Base-by-base conservation (phyloP, 2,797 vertebrate genomes). In the Nyctibius grandis region DNA sequence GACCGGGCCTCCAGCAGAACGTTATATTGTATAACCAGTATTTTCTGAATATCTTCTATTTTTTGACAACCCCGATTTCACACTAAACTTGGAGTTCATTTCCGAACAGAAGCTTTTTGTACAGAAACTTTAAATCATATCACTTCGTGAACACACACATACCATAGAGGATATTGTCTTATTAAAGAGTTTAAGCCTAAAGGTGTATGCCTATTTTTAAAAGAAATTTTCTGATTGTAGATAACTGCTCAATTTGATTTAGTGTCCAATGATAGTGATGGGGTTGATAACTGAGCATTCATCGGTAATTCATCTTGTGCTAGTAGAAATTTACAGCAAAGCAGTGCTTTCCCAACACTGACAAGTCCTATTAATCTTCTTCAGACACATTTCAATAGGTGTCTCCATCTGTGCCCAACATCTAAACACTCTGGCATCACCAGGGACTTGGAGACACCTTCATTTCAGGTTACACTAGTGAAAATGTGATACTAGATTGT, bases 331-430 rank as follows among this genome's bases (percentile, higher is more conserved):
- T 98, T 98, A 98, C 98, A 98, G 98, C 98, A 98, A 98, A 98
- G 97, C 98, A 97, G 95, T 96, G 98, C 98, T 98, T 98, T 98
- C 97, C 98, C 98, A 98, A 97, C 98, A 97, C 97, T 98, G 98
- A 98, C 98, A 98, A 98, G 97, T 97, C 97, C 98, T 98, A 98
- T 98, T 98, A 98, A 98, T 99, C 98, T 98, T 98, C 98, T 97
- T 98, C 98, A 98, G 98, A 98, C 98, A 98, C 98, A 98, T 98
- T 98, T 98, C 98, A 98, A 98, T 98, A 98, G 98, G 98, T 98
- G 98, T 98, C 97, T 98, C 97, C 98, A 98, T 98, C 98, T 98
- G 98, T 96, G 96, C 97, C 98, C 98, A 98, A 97, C 98, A 98
- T 98, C 98, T 98, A 98, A 98, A 98, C 97, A 97, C 94, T 97